Evolutionary conservation across 2,113 vertebrate genomes (phyloP), one percentile per base, ranked within the genome.

Genomic region (Dasyprocta punctata): DNA sequence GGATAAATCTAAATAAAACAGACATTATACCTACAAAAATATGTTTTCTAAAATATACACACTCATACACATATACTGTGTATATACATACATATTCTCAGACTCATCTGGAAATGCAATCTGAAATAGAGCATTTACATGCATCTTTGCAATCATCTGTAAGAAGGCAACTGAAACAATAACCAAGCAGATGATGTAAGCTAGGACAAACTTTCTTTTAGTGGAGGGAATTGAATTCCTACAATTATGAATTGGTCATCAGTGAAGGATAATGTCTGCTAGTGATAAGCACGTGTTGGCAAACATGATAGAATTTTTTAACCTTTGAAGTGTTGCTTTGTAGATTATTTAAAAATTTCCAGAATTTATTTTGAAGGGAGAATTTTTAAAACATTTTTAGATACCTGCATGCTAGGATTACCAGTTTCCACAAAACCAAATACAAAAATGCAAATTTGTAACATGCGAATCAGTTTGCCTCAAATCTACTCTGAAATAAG

Each of bases 1-100:
- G n/a, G 69, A 95, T 81, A 94, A 71, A 93, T 86, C 82, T 95
- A 80, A 95, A 69, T 89, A 89, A 78, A 67, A 16, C 80, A 93
- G 82, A 65, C 80, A 91, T 77, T 90, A 71, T 89, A 86, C 26
- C 1, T 54, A 61, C 20, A 94, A 47, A 30, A 87, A 61, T 89
- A 33, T 86, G 36, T 89, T 92, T 92, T 83, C 85, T 47, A 77
- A 80, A 44, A 36, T 17, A 8, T 17, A 41, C 10, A 41, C n/a
- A 56, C 36, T 10, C 1, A 7, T 22, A 41, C 14, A 41, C 10
- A 58, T 58, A 58, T 28, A 58, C 47, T 86, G 24, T 33, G 3
- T 63, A n/a, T 54, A 54, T 20, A 38, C 26, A 38, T 20, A 17
- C 24, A 54, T 69, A 54, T 10, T 92, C 44, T 91, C 38, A 52